Conservation (phyloP, 1,140 invertebrate species). For the Hycleus cichorii region DNA sequence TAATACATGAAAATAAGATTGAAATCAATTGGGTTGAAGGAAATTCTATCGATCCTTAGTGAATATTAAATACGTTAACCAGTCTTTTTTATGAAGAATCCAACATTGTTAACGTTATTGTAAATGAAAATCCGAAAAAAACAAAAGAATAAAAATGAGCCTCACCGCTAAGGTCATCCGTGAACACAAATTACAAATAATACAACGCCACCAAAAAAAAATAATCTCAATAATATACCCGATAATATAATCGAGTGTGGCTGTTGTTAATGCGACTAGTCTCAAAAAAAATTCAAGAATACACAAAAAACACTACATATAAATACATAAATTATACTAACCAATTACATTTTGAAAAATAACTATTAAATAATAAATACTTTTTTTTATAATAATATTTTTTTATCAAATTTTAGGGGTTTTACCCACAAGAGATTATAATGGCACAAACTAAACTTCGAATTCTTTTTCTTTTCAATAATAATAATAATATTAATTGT, state of each 20-base stretch:
- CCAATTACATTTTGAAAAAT: neutral
- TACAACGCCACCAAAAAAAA: constrained; percentile 27
- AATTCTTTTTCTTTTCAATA: constrained; percentile 5
- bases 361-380: neutral
- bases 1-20: too few species aligned
- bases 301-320: constrained; percentile 38
- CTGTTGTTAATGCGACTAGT: constrained; percentile 35
- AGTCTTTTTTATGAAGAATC: too few species aligned
- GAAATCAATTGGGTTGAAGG: too few species aligned
- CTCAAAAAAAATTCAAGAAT: constrained; percentile 24
- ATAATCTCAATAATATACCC: constrained; percentile 1
- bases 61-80: too few species aligned
- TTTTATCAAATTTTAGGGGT: constrained; percentile 31
- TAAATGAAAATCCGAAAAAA: too few species aligned
- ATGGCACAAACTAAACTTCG: constrained; percentile 35
- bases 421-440: constrained; percentile 25
- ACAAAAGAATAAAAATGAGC: neutral
- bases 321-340: constrained; percentile 32
- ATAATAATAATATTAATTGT: neutral
- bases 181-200: constrained; percentile 32
- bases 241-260: constrained; percentile 4
- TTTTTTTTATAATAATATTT: neutral
- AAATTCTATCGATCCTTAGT: too few species aligned
- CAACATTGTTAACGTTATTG: too few species aligned
- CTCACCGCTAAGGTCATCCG: constrained; percentile 20